Base-by-base conservation (phyloP, 2,797 vertebrate genomes). In the Diplodus puntazzo region DNA sequence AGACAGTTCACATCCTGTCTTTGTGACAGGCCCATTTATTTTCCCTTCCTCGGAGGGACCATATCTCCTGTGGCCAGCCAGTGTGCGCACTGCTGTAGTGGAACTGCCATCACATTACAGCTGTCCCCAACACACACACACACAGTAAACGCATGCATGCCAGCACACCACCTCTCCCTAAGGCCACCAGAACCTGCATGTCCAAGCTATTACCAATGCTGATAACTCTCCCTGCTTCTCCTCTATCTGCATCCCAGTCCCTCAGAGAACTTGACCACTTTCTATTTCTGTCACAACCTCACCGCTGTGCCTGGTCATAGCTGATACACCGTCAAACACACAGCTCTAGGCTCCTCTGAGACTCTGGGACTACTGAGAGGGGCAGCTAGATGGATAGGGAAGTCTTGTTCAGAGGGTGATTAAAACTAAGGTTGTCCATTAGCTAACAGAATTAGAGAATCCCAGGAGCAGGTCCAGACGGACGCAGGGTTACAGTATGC, bases 21-120 rank as follows among this genome's bases (percentile, higher is more conserved):
- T 65, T 75, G 76, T 95, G 95, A 95, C 94, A 95, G 91, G 73
- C 92, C 90, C 91, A 94, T 95, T 95, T 94, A 92, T 95, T 95
- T 91, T 85, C 83, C 83, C 49, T 70, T 89, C 85, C 90, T 90
- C 93, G 62, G 70, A 86, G 88, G 84, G 73, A 82, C 81, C 82
- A 7, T 94, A 93, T 95, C 93, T 94, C 87, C 76, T 75, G 83
- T 83, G 84, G 86, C 90, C 94, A 94, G 90, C 87, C 75, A 82
- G 81, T 81, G 75, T 73, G 60, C 42, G 48, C 75, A 60, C 60
- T 66, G 61, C 77, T 77, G 67, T 84, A 71, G 85, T 79, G 68
- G 67, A 83, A 69, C 75, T 90, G 87, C 88, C 89, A 80, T 91
- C 78, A 81, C 82, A 81, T 88, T 68, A 78, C 81, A 88, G 80